Percentiles rank a stretch among this genome's conserved stretches.
phyloP scores from a whole-genome alignment of 2,888 invertebrate genomes.

The Troides helena region DNA sequence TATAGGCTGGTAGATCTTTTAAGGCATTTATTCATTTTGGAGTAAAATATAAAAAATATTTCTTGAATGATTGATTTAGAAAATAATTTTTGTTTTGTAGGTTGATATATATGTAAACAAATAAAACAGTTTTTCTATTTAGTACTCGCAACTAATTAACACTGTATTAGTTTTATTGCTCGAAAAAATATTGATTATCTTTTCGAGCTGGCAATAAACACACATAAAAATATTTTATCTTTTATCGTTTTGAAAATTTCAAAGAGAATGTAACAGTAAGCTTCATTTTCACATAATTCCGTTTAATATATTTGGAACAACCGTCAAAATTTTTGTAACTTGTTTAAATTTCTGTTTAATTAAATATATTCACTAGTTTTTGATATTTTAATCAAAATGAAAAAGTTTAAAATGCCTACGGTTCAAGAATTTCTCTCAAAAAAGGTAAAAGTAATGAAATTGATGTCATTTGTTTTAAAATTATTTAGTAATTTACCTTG shows the following conservation, averaged over 20 bases:
- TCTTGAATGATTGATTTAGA: too few species aligned
- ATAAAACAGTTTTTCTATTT: too few species aligned
- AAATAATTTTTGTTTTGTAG: too few species aligned
- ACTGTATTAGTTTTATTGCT: too few species aligned
- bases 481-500: too few species aligned
- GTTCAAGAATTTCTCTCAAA: conserved; percentile 53
- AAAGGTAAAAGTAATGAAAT: conserved; percentile 47
- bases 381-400: conserved; percentile 43
- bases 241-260: not conserved
- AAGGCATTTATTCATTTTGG: too few species aligned
- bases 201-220: not conserved
- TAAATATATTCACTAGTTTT: conserved; percentile 33
- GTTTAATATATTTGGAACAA: not conserved
- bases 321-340: conserved; percentile 29
- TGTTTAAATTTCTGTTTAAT: conserved; percentile 19
- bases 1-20: too few species aligned
- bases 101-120: too few species aligned
- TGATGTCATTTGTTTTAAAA: too few species aligned
- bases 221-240: not conserved
- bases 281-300: not conserved
- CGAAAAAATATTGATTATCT: not conserved
- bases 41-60: too few species aligned
- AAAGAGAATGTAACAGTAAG: not conserved
- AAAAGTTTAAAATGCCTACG: conserved; percentile 57
- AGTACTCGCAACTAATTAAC: too few species aligned